Conservation (phyloP, 2,113 vertebrate species). For the Australoheros scitulus region DNA sequence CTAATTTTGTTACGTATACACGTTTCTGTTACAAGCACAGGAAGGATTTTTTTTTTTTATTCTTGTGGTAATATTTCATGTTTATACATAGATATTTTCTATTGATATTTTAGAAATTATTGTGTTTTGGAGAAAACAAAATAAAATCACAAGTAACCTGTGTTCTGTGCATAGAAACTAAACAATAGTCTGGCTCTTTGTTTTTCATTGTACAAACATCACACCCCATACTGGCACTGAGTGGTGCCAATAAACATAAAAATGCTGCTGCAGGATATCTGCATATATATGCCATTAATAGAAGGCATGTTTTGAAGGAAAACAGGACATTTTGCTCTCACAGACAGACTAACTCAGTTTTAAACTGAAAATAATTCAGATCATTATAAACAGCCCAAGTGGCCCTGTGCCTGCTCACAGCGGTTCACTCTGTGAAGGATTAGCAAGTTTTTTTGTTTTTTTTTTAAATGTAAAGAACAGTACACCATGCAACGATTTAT, state of each 20-base stretch:
- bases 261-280: slow-evolving; percentile 15
- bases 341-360: background rate
- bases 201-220: background rate
- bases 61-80: background rate
- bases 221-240: background rate
- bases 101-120: background rate
- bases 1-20: background rate
- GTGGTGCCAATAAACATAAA: background rate
- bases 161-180: background rate
- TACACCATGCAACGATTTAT: background rate
- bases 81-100: background rate
- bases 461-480: background rate
- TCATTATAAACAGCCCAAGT: slow-evolving; percentile 8
- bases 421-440: slow-evolving; percentile 17
- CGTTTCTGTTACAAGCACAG: background rate
- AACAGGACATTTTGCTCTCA: background rate
- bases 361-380: slow-evolving; percentile 35
- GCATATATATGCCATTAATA: slow-evolving; percentile 2
- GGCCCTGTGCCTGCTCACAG: background rate
- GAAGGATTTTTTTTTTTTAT: no score
- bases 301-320: background rate
- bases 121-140: background rate
- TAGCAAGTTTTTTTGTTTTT: no score
- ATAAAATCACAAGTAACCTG: background rate
- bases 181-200: background rate